phyloP scores from a whole-genome alignment of 1,140 invertebrate genomes.

The Cataglyphis hispanica region DNA sequence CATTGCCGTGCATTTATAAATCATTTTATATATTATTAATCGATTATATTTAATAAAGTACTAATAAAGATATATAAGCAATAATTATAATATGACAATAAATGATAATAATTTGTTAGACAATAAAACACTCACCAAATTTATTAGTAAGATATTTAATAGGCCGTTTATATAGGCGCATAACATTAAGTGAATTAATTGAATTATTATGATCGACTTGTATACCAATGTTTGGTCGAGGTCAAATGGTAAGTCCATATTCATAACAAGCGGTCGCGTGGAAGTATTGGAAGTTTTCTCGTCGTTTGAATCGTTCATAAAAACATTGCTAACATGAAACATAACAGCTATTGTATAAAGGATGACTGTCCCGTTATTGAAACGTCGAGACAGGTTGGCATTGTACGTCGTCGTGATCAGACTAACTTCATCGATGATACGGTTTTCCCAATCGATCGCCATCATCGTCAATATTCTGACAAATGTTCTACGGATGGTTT shows the following conservation, averaged over 20 bases:
- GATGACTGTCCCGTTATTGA: neutral
- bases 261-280: neutral
- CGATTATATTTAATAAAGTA: too few relatives aligned
- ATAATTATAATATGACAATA: too few relatives aligned
- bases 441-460: slow-evolving; percentile 22
- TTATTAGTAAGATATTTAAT: slow-evolving; percentile 27
- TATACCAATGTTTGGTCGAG: slow-evolving; percentile 6
- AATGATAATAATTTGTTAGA: neutral
- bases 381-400: slow-evolving; percentile 22
- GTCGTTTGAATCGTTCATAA: neutral
- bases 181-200: neutral
- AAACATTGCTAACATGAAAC: neutral
- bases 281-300: neutral
- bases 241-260: slow-evolving; percentile 32
- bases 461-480: slow-evolving; percentile 31
- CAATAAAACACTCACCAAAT: slow-evolving; percentile 28
- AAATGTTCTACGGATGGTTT: slow-evolving; percentile 32
- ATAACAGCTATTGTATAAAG: slow-evolving; percentile 16
- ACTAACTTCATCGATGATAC: neutral
- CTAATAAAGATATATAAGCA: too few relatives aligned
- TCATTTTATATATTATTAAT: too few relatives aligned
- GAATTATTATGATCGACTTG: neutral
- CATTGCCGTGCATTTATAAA: too few relatives aligned
- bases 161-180: neutral
- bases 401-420: neutral